Conservation (phyloP, 2,797 vertebrate species). For the Holocentrus rufus region DNA sequence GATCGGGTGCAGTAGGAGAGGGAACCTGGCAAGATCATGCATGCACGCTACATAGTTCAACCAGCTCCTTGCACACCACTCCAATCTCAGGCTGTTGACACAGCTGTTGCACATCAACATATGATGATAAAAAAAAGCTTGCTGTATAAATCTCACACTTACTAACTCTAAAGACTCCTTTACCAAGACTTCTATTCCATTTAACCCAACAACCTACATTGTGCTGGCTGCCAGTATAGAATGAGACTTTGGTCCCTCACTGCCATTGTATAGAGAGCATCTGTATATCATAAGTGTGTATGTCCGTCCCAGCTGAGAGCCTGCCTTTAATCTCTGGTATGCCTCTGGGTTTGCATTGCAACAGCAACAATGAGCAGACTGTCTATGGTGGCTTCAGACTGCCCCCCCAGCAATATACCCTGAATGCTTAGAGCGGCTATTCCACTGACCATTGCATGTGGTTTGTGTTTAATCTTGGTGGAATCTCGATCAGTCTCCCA, state of each 20-base stretch:
- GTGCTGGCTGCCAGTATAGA: slow-evolving; percentile 32
- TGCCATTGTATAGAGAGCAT: slow-evolving; percentile 51
- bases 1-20: slow-evolving; percentile 43
- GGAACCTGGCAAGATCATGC: slow-evolving; percentile 46
- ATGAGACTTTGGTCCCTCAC: slow-evolving; percentile 54
- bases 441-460: slow-evolving; percentile 54
- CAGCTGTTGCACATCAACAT: slow-evolving; percentile 59
- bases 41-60: slow-evolving; percentile 49
- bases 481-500: slow-evolving; percentile 22
- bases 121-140: slow-evolving; percentile 40
- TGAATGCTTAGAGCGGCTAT: slow-evolving; percentile 14
- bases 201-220: slow-evolving; percentile 7
- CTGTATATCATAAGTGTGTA: slow-evolving; percentile 70
- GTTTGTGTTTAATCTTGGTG: slow-evolving; percentile 47
- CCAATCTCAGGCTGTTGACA: slow-evolving; percentile 52
- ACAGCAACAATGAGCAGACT: slow-evolving; percentile 16
- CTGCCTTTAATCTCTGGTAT: slow-evolving; percentile 60
- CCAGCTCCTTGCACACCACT: slow-evolving; percentile 36
- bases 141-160: background rate
- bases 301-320: slow-evolving; percentile 44
- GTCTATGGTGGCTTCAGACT: slow-evolving; percentile 29
- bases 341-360: slow-evolving; percentile 4
- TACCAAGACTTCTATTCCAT: background rate
- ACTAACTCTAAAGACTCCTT: background rate
- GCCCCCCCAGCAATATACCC: slow-evolving; percentile 16